Conservation (phyloP, 2,797 vertebrate species). For the Clarias pachynema region DNA sequence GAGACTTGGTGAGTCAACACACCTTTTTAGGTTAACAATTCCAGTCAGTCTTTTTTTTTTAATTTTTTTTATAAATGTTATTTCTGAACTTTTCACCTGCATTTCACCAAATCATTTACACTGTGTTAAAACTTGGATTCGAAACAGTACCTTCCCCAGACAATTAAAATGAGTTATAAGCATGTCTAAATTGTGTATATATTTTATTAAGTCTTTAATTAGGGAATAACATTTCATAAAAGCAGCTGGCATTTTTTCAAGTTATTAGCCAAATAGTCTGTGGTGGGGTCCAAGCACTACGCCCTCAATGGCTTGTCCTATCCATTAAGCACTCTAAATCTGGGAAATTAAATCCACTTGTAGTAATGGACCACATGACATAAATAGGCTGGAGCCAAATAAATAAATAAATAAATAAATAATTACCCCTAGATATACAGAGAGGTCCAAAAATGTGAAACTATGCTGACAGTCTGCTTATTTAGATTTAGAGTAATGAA, state of each 20-base stretch:
- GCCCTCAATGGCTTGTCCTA: background rate
- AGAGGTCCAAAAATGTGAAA: too few species aligned
- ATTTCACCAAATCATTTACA: background rate
- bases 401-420: background rate
- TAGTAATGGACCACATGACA: background rate
- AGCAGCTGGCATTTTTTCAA: background rate
- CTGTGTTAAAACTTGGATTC: background rate
- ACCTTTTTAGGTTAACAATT: slow-evolving; percentile 9
- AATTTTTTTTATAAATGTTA: too few species aligned
- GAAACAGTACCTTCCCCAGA: background rate
- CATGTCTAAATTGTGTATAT: background rate
- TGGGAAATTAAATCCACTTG: background rate
- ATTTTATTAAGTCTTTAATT: background rate
- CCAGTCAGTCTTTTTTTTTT: background rate
- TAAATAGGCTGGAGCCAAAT: background rate
- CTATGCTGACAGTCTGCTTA: background rate
- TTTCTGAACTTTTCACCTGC: background rate
- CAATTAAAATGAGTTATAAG: background rate
- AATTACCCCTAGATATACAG: background rate
- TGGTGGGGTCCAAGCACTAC: too few species aligned
- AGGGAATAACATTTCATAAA: background rate
- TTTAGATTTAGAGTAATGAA: background rate
- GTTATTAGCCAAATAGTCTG: background rate
- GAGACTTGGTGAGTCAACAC: background rate
- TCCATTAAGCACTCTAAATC: background rate